These are phyloP conservation scores for Polypterus bichir DNA, from an alignment of 2,113 vertebrate species.

Conservation along the genomic window DNA sequence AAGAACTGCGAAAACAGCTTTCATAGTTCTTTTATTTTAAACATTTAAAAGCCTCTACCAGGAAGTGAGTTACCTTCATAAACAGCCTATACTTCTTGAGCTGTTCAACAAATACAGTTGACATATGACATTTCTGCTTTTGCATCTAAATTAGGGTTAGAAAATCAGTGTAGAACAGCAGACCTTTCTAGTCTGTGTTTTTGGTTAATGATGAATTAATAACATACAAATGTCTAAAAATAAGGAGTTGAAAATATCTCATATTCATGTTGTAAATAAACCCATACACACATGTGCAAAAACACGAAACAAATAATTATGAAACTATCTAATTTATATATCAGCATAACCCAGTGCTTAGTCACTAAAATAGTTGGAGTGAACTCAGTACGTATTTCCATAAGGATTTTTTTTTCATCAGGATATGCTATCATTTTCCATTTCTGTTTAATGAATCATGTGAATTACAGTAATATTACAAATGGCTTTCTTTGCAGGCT, in stretches of 20 bases:
- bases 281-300: too few relatives aligned
- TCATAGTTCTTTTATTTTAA: too few relatives aligned
- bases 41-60: too few relatives aligned
- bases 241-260: slow-evolving; percentile 24
- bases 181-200: too few relatives aligned
- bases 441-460: slow-evolving; percentile 99
- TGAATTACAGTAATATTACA: slow-evolving; percentile 98
- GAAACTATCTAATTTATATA: slow-evolving; percentile 51
- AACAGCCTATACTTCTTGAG: too few relatives aligned
- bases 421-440: slow-evolving; percentile 89
- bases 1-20: too few relatives aligned
- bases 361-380: slow-evolving; percentile 78
- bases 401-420: slow-evolving; percentile 67
- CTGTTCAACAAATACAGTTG: too few relatives aligned
- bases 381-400: slow-evolving; percentile 74
- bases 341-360: slow-evolving; percentile 72
- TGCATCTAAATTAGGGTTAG: too few relatives aligned
- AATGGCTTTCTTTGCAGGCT: slow-evolving; percentile 92
- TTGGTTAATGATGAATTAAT: too few relatives aligned
- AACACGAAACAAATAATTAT: slow-evolving; percentile 21
- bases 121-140: too few relatives aligned
- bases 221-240: slow-evolving; percentile 1
- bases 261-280: slow-evolving; percentile 23
- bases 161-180: too few relatives aligned
- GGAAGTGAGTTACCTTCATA: too few relatives aligned